These are phyloP conservation scores for Tor tambroides DNA, from an alignment of 2,113 vertebrate species.

Conservation along the genomic window DNA sequence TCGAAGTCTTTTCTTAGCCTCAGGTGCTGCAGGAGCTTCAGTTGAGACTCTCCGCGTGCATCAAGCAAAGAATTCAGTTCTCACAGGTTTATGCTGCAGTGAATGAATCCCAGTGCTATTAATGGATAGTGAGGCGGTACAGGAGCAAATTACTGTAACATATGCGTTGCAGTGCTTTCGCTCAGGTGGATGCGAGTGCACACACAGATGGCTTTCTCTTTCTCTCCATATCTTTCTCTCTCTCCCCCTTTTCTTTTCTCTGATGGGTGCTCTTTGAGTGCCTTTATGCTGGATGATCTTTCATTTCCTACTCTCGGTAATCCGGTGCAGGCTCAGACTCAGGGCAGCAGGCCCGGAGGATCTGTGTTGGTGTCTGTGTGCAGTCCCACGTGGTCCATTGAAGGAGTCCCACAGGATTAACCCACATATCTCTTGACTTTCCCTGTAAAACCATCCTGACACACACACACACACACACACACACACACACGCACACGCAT, in stretches of 20 bases:
- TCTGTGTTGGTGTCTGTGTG: constrained; percentile 30
- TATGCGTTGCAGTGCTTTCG: neutral
- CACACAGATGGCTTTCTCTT: neutral
- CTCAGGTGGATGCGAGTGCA: constrained; percentile 6
- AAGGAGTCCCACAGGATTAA: constrained; percentile 77
- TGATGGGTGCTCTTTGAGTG: constrained; percentile 52
- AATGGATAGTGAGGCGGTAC: neutral
- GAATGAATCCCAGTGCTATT: neutral
- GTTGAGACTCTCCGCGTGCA: neutral
- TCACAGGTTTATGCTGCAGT: neutral
- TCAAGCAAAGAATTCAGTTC: neutral
- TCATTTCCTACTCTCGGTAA: constrained; percentile 76
- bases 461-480: constrained; percentile 48
- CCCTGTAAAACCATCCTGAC: constrained; percentile 59
- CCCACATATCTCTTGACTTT: constrained; percentile 78
- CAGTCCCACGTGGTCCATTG: constrained; percentile 73
- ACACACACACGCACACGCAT: constrained; percentile 26
- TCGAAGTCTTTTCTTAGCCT: constrained; percentile 5
- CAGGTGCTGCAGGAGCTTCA: constrained; percentile 1
- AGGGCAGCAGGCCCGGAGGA: constrained; percentile 8
- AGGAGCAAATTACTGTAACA: constrained; percentile 8
- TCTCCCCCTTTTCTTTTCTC: neutral
- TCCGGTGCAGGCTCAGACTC: constrained; percentile 59
- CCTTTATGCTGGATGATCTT: constrained; percentile 74
- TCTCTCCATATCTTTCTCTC: neutral